Conservation (phyloP, 2,888 invertebrate species). For the Andrena bucephala region DNA sequence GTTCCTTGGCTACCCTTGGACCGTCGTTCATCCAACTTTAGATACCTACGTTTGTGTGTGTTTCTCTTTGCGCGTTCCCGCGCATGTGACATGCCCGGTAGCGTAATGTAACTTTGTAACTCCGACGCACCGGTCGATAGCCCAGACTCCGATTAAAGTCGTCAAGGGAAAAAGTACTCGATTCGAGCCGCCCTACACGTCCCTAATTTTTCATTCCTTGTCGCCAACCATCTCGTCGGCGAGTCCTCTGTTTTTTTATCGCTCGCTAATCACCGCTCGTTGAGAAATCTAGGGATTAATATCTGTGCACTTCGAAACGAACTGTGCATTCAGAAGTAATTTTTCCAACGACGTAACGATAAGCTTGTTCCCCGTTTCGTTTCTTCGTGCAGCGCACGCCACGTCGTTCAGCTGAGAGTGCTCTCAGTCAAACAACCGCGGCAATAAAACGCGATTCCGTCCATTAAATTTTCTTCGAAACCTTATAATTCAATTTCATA, state of each 20-base stretch:
- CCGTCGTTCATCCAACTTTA: slow-evolving; percentile 27
- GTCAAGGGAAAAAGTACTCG: slow-evolving; percentile 9
- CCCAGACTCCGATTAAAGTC: slow-evolving; percentile 42
- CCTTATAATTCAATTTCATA: neutral
- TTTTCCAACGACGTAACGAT: slow-evolving; percentile 27
- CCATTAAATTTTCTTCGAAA: neutral
- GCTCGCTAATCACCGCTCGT: slow-evolving; percentile 28
- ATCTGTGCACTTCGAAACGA: neutral
- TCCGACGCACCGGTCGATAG: slow-evolving; percentile 36
- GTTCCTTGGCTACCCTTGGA: slow-evolving; percentile 18
- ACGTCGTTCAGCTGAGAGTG: neutral
- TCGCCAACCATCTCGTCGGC: slow-evolving; percentile 39
- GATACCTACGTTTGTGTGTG: slow-evolving; percentile 15
- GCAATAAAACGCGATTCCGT: neutral
- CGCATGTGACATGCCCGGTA: slow-evolving; percentile 1
- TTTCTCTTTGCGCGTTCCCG: slow-evolving; percentile 2
- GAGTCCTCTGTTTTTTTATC: slow-evolving; percentile 19
- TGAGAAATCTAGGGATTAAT: slow-evolving; percentile 12
- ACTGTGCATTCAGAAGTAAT: slow-evolving; percentile 16
- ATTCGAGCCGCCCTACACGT: slow-evolving; percentile 20
- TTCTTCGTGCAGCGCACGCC: slow-evolving; percentile 18
- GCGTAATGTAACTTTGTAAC: neutral
- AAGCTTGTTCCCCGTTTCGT: slow-evolving; percentile 26
- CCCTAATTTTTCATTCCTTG: slow-evolving; percentile 45
- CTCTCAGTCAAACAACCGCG: slow-evolving; percentile 9